Percentiles rank a stretch among this genome's conserved stretches.
phyloP scores from a whole-genome alignment of 2,888 invertebrate species.

The Pardosa pseudoannulata region DNA sequence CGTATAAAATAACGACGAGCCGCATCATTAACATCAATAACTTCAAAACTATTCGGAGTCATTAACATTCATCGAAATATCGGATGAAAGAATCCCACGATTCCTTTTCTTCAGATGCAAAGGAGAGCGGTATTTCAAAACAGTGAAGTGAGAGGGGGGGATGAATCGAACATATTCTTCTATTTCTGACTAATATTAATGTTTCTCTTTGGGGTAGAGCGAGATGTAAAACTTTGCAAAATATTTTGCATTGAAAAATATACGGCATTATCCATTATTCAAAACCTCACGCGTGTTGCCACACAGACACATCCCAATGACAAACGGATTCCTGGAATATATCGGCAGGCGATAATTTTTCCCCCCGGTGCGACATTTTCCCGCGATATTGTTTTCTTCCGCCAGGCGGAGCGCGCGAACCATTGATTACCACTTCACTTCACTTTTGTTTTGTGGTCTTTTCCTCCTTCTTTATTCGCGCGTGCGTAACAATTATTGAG shows the following conservation, averaged over 20 bases:
- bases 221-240: conserved; percentile 9
- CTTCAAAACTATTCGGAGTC: background rate
- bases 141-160: too few species aligned
- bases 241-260: conserved; percentile 58
- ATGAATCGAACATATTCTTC: background rate
- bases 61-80: conserved; percentile 16
- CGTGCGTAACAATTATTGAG: conserved; percentile 54
- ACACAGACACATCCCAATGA: conserved; percentile 46
- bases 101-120: background rate
- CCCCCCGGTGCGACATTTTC: conserved; percentile 31
- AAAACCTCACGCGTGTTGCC: conserved; percentile 40
- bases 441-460: conserved; percentile 59
- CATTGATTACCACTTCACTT: conserved; percentile 69
- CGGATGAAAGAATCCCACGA: background rate
- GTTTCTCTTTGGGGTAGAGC: background rate
- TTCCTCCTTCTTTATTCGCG: conserved; percentile 19
- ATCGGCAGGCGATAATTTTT: conserved; percentile 68
- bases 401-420: conserved; percentile 29
- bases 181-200: conserved; percentile 57
- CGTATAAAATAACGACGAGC: background rate
- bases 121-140: background rate
- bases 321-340: conserved; percentile 49
- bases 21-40: background rate
- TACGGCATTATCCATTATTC: conserved; percentile 55
- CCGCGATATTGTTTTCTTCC: conserved; percentile 40